Percentiles rank a stretch among this genome's conserved stretches.
phyloP scores from a whole-genome alignment of 2,797 vertebrate genomes.

The Falco cherrug region DNA sequence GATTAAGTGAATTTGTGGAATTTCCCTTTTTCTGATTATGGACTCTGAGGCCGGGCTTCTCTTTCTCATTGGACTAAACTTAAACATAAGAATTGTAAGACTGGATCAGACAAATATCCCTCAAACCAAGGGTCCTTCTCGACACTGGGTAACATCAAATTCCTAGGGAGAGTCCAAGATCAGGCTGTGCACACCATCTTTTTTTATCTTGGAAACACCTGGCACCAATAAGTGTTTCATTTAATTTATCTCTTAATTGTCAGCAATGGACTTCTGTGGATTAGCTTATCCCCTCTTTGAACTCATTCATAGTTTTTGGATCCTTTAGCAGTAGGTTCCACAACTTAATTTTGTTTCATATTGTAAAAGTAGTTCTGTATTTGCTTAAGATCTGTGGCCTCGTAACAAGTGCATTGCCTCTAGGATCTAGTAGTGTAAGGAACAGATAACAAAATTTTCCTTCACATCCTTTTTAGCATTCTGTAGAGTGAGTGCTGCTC shows the following conservation, averaged over 20 bases:
- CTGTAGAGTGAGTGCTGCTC: neutral
- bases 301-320: neutral
- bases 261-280: neutral
- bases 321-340: neutral
- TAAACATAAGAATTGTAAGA: neutral
- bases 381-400: neutral
- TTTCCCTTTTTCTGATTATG: neutral
- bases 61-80: neutral
- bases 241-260: neutral
- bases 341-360: neutral
- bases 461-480: neutral
- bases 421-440: neutral
- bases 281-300: neutral
- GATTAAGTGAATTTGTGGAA: neutral
- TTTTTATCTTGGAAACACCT: neutral
- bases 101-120: neutral
- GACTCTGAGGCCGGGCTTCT: rapidly evolving
- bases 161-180: neutral
- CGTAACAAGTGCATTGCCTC: neutral
- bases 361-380: neutral
- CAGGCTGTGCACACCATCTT: neutral
- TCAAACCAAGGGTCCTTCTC: neutral
- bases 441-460: neutral
- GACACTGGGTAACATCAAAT: neutral
- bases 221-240: neutral